A percentile compares a stretch with the other conserved stretches of the same genome.
phyloP scores from a whole-genome alignment of 2,888 invertebrate genomes.

The Drosophila dives region DNA sequence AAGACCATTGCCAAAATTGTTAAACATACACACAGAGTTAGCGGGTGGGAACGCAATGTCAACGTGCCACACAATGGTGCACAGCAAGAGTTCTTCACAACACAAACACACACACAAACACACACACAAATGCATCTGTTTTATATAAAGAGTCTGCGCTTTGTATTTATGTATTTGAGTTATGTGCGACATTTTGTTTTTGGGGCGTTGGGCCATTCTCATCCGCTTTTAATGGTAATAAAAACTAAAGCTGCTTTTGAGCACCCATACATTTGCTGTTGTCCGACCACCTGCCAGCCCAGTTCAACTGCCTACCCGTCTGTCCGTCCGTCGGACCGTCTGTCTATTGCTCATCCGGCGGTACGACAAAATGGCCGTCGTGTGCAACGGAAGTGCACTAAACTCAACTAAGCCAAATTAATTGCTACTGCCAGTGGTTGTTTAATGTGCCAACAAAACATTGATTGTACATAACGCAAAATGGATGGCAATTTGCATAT shows the following conservation, averaged over 20 bases:
- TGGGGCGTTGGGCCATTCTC: conserved; percentile 20
- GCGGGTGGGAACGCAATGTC: conserved; percentile 26
- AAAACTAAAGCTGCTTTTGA: conserved; percentile 77
- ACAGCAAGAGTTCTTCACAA: conserved; percentile 33
- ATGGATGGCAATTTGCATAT: conserved; percentile 22
- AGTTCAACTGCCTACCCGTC: conserved; percentile 2
- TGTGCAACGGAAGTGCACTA: conserved; percentile 78
- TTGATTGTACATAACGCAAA: conserved; percentile 62
- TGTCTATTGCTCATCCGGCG: conserved; percentile 58
- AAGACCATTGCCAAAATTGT: conserved; percentile 78
- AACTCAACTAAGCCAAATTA: conserved; percentile 80
- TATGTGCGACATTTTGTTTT: conserved; percentile 74
- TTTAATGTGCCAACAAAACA: conserved; percentile 79
- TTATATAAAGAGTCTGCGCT: conserved; percentile 21
- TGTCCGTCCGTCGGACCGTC: conserved; percentile 20
- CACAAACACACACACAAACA: conserved; percentile 1
- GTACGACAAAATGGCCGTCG: conserved; percentile 78
- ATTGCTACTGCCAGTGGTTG: conserved; percentile 66
- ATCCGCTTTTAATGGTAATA: conserved; percentile 75
- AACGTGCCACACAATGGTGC: conserved; percentile 43
- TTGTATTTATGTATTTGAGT: conserved; percentile 72
- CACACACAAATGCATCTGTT: conserved; percentile 11
- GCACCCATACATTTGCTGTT: conserved; percentile 62
- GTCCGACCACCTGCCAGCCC: background rate
- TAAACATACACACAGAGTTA: conserved; percentile 52